Evolutionary conservation across 2,113 vertebrate species (phyloP).

Genomic region (Octodon degus): DNA sequence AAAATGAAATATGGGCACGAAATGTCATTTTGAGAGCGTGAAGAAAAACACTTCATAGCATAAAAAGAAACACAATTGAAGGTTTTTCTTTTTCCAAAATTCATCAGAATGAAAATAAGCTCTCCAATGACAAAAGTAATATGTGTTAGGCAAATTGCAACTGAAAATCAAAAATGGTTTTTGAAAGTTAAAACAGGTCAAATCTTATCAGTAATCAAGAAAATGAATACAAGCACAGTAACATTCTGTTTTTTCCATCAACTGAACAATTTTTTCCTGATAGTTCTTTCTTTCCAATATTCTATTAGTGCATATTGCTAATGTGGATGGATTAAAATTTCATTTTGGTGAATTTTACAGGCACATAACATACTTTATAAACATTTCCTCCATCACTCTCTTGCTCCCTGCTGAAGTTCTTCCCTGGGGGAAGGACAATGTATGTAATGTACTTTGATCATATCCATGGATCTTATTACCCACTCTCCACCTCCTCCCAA

Average conservation of each 20-base stretch:
- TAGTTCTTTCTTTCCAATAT: not conserved
- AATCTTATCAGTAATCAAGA: not conserved
- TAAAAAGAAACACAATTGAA: conserved; percentile 19
- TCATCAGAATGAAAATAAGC: not conserved
- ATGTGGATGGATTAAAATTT: not conserved
- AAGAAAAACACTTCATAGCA: not conserved
- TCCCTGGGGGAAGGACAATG: not conserved
- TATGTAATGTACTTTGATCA: not conserved
- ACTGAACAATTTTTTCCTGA: not conserved
- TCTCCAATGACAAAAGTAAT: not conserved
- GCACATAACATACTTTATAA: not conserved
- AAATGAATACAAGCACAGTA: not conserved
- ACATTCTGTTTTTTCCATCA: not conserved
- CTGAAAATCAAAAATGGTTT: not conserved
- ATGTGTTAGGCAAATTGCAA: not conserved
- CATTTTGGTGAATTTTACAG: not conserved
- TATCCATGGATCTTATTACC: too few species aligned
- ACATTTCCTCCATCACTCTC: not conserved
- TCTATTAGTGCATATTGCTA: not conserved
- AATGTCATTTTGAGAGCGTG: not conserved
- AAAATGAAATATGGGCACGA: not conserved
- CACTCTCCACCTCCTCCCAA: not conserved
- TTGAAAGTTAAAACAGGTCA: conserved; percentile 27
- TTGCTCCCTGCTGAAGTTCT: not conserved
- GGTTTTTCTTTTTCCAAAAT: not conserved